phyloP scores from a whole-genome alignment of 2,888 invertebrate species.

The Drosophila macrospina region DNA sequence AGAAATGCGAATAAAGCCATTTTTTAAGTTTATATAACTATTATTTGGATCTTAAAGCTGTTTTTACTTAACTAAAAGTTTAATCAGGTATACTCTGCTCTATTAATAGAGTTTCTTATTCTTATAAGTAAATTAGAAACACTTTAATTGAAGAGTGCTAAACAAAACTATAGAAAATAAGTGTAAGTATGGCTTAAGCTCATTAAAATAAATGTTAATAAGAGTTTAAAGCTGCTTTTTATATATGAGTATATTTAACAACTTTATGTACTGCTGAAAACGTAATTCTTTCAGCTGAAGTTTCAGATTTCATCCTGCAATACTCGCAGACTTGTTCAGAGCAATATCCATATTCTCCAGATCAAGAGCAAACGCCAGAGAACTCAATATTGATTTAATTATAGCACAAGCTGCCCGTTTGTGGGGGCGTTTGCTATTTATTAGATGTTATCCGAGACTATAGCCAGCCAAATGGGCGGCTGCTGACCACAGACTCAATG shows the following conservation, averaged over 20 bases:
- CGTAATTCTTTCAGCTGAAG: neutral
- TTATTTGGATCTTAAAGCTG: too few relatives aligned
- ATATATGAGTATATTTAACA: neutral
- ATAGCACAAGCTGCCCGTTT: conserved; percentile 51
- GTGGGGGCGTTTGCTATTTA: conserved; percentile 53
- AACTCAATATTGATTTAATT: conserved; percentile 62
- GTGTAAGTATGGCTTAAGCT: too few relatives aligned
- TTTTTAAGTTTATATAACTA: too few relatives aligned
- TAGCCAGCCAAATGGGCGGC: conserved; percentile 56
- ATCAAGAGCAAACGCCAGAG: conserved; percentile 58
- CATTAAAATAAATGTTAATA: too few relatives aligned
- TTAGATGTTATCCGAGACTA: conserved; percentile 70
- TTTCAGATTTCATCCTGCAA: conserved; percentile 5
- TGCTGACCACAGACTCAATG: conserved; percentile 53
- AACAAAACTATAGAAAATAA: too few relatives aligned
- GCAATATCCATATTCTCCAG: conserved; percentile 69
- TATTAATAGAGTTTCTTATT: too few relatives aligned
- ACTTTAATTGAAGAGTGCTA: too few relatives aligned
- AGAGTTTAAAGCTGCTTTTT: too few relatives aligned
- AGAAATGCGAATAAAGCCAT: too few relatives aligned
- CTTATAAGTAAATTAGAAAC: too few relatives aligned
- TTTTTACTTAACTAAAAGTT: too few relatives aligned
- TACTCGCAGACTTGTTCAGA: neutral
- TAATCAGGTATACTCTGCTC: too few relatives aligned
- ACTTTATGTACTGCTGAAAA: neutral